Conservation (phyloP, 2,888 invertebrate genomes). For the Eustalomyia histrio region DNA sequence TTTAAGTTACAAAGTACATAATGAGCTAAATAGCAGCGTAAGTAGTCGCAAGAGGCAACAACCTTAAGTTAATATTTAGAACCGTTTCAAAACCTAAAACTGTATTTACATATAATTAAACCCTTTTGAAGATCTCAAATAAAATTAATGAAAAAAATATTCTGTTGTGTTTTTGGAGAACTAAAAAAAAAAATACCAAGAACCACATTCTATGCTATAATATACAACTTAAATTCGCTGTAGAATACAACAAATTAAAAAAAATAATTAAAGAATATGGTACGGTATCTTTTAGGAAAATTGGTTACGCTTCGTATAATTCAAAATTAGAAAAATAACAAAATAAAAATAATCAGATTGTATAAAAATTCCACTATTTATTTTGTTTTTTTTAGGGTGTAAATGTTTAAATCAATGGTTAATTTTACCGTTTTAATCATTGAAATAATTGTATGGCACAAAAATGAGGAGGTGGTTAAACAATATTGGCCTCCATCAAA, state of each 20-base stretch:
- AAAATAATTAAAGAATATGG: neutral
- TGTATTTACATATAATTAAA: constrained; percentile 53
- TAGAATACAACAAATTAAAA: neutral
- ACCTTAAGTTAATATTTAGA: constrained; percentile 37
- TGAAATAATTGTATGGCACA: neutral
- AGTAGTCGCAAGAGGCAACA: constrained; percentile 27
- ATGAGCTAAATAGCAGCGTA: constrained; percentile 36
- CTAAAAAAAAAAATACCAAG: constrained; percentile 1
- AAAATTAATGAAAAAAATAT: constrained; percentile 1
- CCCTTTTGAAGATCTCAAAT: constrained; percentile 11
- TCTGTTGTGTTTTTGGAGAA: neutral
- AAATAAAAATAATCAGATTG: constrained; percentile 15
- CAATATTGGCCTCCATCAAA: constrained; percentile 34
- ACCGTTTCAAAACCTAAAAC: constrained; percentile 21
- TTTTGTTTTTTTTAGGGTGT: neutral
- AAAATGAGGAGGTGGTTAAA: neutral
- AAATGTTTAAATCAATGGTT: constrained; percentile 40
- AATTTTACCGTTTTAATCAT: constrained; percentile 19
- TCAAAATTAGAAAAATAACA: constrained; percentile 12
- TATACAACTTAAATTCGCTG: constrained; percentile 26
- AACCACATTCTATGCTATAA: constrained; percentile 20
- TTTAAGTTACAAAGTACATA: constrained; percentile 24
- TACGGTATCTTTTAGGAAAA: constrained; percentile 3
- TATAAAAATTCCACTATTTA: neutral
- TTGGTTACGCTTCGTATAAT: constrained; percentile 29